Evolutionary conservation across 2,113 vertebrate species (phyloP).

Genomic region (Amphilophus citrinellus): DNA sequence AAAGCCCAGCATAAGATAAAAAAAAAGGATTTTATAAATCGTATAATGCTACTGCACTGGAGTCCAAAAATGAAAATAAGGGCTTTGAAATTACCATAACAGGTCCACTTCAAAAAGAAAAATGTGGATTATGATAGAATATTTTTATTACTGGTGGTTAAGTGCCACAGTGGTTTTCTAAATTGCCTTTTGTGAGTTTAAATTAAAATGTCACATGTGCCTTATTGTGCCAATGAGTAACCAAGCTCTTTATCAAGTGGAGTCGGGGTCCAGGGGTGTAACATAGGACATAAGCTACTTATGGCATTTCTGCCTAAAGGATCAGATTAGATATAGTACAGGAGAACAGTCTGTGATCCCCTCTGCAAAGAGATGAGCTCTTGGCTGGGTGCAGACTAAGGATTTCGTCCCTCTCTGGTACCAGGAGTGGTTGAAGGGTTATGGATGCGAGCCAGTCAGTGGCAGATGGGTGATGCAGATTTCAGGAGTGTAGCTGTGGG

Average conservation of each 20-base stretch:
- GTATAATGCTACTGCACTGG: not conserved
- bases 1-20: too few species aligned
- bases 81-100: too few species aligned
- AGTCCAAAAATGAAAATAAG: not conserved
- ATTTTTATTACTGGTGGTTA: not conserved
- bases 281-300: conserved; percentile 58
- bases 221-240: conserved; percentile 11
- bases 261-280: conserved; percentile 32
- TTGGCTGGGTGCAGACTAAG: conserved; percentile 25
- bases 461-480: conserved; percentile 62
- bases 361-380: conserved; percentile 38
- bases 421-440: conserved; percentile 6
- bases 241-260: conserved; percentile 42
- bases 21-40: too few species aligned
- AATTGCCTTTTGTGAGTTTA: not conserved
- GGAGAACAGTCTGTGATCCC: conserved; percentile 40
- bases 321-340: conserved; percentile 41
- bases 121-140: not conserved
- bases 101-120: not conserved
- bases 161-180: not conserved
- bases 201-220: not conserved
- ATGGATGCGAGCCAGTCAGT: conserved; percentile 40
- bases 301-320: conserved; percentile 27
- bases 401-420: conserved; percentile 43
- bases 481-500: conserved; percentile 27